These are phyloP conservation scores for Galeopterus variegatus DNA, from an alignment of 2,113 vertebrate species.

Conservation along the genomic window DNA sequence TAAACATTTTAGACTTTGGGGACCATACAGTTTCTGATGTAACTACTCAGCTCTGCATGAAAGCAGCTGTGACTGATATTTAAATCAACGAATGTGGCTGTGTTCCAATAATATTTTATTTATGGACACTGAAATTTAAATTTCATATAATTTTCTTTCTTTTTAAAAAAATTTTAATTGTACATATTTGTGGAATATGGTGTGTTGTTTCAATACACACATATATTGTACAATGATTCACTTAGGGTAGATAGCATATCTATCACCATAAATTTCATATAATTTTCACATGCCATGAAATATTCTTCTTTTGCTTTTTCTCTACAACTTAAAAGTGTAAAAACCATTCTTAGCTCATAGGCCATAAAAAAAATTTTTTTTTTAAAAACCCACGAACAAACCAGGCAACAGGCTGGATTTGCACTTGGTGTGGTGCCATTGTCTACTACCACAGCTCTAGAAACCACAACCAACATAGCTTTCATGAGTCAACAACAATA, in stretches of 20 bases:
- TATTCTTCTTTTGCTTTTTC: background rate
- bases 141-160: conserved; percentile 45
- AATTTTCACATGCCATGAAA: conserved; percentile 34
- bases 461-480: background rate
- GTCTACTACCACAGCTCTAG: background rate
- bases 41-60: background rate
- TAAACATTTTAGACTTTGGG: background rate
- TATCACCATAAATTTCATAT: conserved; percentile 28
- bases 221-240: too few relatives aligned
- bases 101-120: background rate
- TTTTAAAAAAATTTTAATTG: too few relatives aligned
- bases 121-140: conserved; percentile 47
- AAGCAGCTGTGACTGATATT: conserved; percentile 24
- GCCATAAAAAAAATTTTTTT: background rate
- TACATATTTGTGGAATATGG: too few relatives aligned
- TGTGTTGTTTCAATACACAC: too few relatives aligned
- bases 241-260: too few relatives aligned
- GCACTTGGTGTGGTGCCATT: too few relatives aligned
- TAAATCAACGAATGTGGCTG: background rate
- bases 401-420: background rate
- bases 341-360: background rate
- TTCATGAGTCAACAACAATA: background rate
- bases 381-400: background rate
- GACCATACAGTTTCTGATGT: background rate
- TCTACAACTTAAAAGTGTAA: conserved; percentile 36